Evolutionary conservation across 2,888 invertebrate genomes (phyloP), one percentile per base, ranked within the genome.

Genomic region (Netelia inedita): DNA sequence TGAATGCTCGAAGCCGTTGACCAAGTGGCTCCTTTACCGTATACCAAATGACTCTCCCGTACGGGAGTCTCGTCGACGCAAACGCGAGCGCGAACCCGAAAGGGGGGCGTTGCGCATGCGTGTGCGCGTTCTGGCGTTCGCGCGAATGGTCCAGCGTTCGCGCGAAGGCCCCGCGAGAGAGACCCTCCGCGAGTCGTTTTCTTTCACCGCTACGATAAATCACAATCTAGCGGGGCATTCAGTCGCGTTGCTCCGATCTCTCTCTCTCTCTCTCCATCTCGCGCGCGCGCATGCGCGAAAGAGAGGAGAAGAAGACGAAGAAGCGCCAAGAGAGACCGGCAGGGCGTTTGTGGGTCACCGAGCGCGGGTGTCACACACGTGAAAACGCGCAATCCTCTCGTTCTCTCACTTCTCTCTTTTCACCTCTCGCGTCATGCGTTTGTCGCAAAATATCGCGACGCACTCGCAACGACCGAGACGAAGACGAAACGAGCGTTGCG

Each of bases 151-250:
- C 78, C 43, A 46, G 57, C 59, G 16, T 35, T 28, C 57, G 59
- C 65, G 41, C n/a, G 35, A 50, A 66, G 68, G 43, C 59, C 59
- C 68, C 46, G 43, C 46, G 68, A 46, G 57, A 76, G 16, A 57
- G 78, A 83, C 75, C 79, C 76, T 82, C 79, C 80, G 71, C 79
- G 74, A 75, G 78, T 68, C 85, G 72, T 79, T 79, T 78, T 86
- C 83, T 88, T 87, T 89, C 88, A 87, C 85, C 83, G 87, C 82
- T 82, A 85, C 87, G 88, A 89, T 90, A 89, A 90, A 90, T 90
- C 89, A 90, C 89, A 90, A 90, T 90, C 90, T 89, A 88, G 89
- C 85, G 88, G 79, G 71, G 88, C 88, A 89, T 90, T 90, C 88
- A 88, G 85, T 86, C 84, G 65, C 68, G 59, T 46, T 35, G 35